Evolutionary conservation across 2,113 vertebrate species (phyloP).

Genomic region (Setophaga kirtlandii): DNA sequence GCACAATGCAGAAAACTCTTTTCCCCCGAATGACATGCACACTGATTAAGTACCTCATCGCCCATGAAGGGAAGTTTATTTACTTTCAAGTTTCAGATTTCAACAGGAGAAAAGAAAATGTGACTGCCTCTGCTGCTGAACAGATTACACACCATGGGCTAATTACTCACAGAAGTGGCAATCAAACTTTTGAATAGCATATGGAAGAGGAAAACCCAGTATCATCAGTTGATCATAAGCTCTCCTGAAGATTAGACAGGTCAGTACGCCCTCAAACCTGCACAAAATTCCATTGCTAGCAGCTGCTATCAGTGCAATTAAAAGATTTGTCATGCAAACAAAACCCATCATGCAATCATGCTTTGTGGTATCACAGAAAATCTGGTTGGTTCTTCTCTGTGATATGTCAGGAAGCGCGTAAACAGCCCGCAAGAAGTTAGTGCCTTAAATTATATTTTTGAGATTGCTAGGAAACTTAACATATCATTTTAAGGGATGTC

Average conservation of each 20-base stretch:
- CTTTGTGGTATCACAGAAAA: constrained; percentile 68
- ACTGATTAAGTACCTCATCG: constrained; percentile 12
- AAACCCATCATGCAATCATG: constrained; percentile 87
- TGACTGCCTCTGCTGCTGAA: neutral
- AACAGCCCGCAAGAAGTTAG: constrained; percentile 71
- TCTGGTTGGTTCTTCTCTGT: constrained; percentile 27
- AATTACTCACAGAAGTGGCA: constrained; percentile 11
- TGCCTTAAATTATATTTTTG: neutral
- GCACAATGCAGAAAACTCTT: constrained; percentile 30
- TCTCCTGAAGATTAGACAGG: constrained; percentile 46
- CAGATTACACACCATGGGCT: neutral
- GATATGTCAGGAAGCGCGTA: constrained; percentile 56
- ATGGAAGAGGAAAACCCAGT: constrained; percentile 4
- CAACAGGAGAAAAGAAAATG: constrained; percentile 53
- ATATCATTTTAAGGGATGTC: neutral
- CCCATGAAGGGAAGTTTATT: constrained; percentile 36
- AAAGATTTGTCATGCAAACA: constrained; percentile 79
- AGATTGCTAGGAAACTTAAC: neutral
- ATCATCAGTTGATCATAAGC: neutral
- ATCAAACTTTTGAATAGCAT: neutral
- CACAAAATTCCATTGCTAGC: constrained; percentile 32
- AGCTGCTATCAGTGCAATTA: constrained; percentile 23
- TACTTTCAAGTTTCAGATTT: constrained; percentile 12
- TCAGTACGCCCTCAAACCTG: constrained; percentile 33
- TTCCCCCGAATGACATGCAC: constrained; percentile 5